Conservation (phyloP, 2,888 invertebrate genomes). For the Tachina fera region DNA sequence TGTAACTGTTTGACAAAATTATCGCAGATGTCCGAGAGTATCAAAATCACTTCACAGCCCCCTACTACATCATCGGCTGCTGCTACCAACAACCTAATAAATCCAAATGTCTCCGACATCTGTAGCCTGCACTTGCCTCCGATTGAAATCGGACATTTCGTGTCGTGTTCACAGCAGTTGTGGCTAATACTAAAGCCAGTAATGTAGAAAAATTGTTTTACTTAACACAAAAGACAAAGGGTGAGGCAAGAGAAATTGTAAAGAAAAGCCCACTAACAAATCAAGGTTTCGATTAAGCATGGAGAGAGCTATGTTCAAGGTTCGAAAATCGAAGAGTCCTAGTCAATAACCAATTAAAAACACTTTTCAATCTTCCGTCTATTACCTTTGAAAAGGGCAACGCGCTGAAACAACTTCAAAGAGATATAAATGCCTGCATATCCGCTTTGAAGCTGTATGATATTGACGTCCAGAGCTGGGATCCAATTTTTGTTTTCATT, state of each 20-base stretch:
- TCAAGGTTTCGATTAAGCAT: slow-evolving; percentile 7
- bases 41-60: no score
- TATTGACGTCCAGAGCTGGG: not conserved
- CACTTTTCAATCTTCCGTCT: not conserved
- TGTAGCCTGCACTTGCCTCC: not conserved
- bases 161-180: not conserved
- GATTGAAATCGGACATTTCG: not conserved
- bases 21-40: not conserved
- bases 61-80: not conserved
- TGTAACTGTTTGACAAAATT: not conserved
- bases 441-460: not conserved
- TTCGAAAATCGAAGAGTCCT: not conserved
- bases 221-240: slow-evolving; percentile 1
- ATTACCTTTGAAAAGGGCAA: not conserved
- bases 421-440: slow-evolving; percentile 13
- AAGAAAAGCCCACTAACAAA: slow-evolving; percentile 1
- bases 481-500: slow-evolving; percentile 9
- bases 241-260: slow-evolving; percentile 5
- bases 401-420: not conserved
- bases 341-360: slow-evolving; percentile 17
- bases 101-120: not conserved
- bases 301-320: not conserved
- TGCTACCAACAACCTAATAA: not conserved
- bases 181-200: not conserved
- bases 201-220: slow-evolving; percentile 8